Evolutionary conservation across 2,888 invertebrate genomes (phyloP).

Genomic region (Leptura quadrifasciata): DNA sequence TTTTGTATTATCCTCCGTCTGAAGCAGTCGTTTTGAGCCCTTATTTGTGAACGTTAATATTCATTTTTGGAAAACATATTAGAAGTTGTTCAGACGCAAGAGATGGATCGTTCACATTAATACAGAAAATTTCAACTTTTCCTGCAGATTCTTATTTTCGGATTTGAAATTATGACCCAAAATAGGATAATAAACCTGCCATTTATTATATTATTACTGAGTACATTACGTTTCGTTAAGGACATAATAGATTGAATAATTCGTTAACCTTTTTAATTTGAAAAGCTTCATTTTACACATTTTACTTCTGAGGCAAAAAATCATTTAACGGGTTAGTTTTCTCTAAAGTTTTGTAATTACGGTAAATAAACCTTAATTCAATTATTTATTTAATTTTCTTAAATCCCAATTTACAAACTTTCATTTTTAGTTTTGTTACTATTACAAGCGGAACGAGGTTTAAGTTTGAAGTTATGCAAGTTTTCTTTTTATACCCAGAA

Average conservation of each 20-base stretch:
- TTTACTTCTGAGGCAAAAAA: constrained; percentile 13
- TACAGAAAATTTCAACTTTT: too few relatives aligned
- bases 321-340: constrained; percentile 14
- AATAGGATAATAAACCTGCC: not conserved
- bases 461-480: constrained; percentile 25
- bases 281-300: not conserved
- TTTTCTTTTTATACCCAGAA: constrained; percentile 13
- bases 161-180: too few relatives aligned
- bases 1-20: too few relatives aligned
- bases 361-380: constrained; percentile 28
- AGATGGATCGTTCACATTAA: too few relatives aligned
- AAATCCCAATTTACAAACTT: constrained; percentile 15
- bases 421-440: constrained; percentile 29
- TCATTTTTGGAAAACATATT: too few relatives aligned
- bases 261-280: not conserved
- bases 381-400: constrained; percentile 30
- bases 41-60: too few relatives aligned
- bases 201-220: not conserved
- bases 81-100: too few relatives aligned
- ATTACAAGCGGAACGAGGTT: constrained; percentile 25
- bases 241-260: not conserved
- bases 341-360: constrained; percentile 16
- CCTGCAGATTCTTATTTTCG: too few relatives aligned
- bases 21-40: too few relatives aligned
- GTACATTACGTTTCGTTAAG: not conserved